Evolutionary conservation across 1,140 invertebrate species (phyloP), one percentile per base, ranked within the genome.

Genomic region (Drosophila equinoxialis): DNA sequence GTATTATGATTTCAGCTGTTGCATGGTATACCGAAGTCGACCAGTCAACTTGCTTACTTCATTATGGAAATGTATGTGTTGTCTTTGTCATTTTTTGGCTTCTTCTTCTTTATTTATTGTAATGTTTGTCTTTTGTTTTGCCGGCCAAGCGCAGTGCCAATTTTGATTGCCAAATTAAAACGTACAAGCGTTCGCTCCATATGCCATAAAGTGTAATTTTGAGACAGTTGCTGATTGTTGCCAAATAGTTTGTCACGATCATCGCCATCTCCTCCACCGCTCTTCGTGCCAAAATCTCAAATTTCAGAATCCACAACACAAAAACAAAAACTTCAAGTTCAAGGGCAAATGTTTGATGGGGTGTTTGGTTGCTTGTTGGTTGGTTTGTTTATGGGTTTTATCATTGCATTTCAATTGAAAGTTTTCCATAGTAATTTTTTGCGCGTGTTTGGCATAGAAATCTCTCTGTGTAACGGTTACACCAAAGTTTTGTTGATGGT

Each of bases 231-330:
- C 26, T 71, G 39, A 41, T 61, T 59, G 74, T 72, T 77, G 77
- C 37, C 74, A 64, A 86, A 81, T 78, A 71, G 73, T 78, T 86
- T 78, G 81, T 86, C 81, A 86, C 81, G 82, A 85, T 81, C 86
- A 64, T 75, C 55, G 33, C 39, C 48, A 72, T 51, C 45, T 51
- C 45, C 45, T 51, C 45, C 45, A 20, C 45, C 17, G 20, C 45
- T 23, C 62, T 71, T 67, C 68, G 82, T 84, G 82, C 82, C 78
- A 86, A 74, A 70, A 69, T 75, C 64, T 75, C 66, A 35, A 59
- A 72, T 63, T 57, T 51, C 30, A 51, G 45, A 51, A 51, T 51
- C 8, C 35, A 37, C 30, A 30, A 30, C 30, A 37, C 8, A 37
- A 37, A 26, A 26, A 26, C 3, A 26, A 26, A 3, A 26, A 26